phyloP scores from a whole-genome alignment of 2,797 vertebrate genomes.

The Xiphophorus birchmanni region DNA sequence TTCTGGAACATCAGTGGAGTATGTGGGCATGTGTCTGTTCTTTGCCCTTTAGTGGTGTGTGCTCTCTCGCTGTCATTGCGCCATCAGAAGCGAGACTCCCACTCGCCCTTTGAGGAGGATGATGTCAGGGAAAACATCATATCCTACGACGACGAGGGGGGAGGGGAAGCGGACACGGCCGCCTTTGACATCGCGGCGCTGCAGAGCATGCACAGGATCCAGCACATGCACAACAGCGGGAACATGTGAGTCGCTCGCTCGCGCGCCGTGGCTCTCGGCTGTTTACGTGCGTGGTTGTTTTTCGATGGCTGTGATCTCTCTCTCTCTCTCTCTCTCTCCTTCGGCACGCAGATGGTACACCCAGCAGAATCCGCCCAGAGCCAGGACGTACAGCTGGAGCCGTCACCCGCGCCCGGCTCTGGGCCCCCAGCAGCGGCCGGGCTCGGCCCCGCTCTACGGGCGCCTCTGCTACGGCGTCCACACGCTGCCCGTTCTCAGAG shows the following conservation, averaged over 20 bases:
- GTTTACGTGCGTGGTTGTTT: constrained; percentile 21
- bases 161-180: constrained; percentile 90
- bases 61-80: constrained; percentile 82
- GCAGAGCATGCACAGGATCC: constrained; percentile 79
- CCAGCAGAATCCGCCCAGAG: constrained; percentile 71
- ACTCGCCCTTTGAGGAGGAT: constrained; percentile 79
- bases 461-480: constrained; percentile 80
- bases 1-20: constrained; percentile 23
- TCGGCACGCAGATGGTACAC: constrained; percentile 78
- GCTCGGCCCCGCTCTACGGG: constrained; percentile 77
- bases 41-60: constrained; percentile 75
- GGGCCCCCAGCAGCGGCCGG: constrained; percentile 70
- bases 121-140: constrained; percentile 87
- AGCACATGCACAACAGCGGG: constrained; percentile 71
- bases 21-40: constrained; percentile 46
- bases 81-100: constrained; percentile 81
- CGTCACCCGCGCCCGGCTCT: constrained; percentile 60
- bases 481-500: constrained; percentile 75
- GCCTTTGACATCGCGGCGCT: constrained; percentile 91
- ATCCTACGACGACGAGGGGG: constrained; percentile 91
- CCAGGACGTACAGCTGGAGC: constrained; percentile 79
- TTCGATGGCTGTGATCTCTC: constrained; percentile 64
- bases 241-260: constrained; percentile 78
- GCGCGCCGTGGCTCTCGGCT: neutral
- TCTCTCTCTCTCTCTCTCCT: too few species aligned